A percentile compares a stretch with the other conserved stretches of the same genome.
These are phyloP conservation scores for Boloria euphrosyne DNA, from an alignment of 2,888 invertebrate genomes.

Conservation along the genomic window DNA sequence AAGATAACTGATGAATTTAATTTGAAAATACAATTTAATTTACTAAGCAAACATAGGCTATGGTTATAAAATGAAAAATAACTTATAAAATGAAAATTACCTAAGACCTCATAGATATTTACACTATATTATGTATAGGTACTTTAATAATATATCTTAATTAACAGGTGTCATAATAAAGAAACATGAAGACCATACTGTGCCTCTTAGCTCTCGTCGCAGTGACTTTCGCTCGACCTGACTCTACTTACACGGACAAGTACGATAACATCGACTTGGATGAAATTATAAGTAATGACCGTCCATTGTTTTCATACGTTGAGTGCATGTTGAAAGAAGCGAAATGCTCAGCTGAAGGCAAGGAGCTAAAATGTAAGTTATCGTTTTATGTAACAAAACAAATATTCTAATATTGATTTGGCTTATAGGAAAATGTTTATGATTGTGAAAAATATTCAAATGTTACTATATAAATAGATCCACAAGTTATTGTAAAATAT, in stretches of 20 bases:
- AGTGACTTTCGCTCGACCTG: conserved; percentile 28
- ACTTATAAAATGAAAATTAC: no score
- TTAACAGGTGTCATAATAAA: neutral
- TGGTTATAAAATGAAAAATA: no score
- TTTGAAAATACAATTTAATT: no score
- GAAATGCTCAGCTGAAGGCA: conserved; percentile 86
- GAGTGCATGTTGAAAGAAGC: conserved; percentile 85
- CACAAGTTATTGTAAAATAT: no score
- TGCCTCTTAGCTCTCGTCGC: conserved; percentile 31
- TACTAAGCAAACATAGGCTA: no score
- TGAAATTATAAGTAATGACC: conserved; percentile 80
- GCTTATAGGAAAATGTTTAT: no score
- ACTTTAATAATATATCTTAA: neutral
- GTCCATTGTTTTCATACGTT: conserved; percentile 84
- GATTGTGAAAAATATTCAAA: no score
- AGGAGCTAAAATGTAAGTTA: conserved; percentile 86
- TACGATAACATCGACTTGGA: conserved; percentile 86
- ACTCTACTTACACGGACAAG: conserved; percentile 79
- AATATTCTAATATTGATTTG: no score
- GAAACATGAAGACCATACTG: conserved; percentile 29
- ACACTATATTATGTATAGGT: no score
- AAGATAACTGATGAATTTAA: no score
- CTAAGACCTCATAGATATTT: no score
- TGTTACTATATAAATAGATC: no score
- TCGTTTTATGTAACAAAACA: neutral